Percentiles rank a stretch among this genome's conserved stretches.
phyloP scores from a whole-genome alignment of 2,888 invertebrate genomes.

The Choreutis nemorana region DNA sequence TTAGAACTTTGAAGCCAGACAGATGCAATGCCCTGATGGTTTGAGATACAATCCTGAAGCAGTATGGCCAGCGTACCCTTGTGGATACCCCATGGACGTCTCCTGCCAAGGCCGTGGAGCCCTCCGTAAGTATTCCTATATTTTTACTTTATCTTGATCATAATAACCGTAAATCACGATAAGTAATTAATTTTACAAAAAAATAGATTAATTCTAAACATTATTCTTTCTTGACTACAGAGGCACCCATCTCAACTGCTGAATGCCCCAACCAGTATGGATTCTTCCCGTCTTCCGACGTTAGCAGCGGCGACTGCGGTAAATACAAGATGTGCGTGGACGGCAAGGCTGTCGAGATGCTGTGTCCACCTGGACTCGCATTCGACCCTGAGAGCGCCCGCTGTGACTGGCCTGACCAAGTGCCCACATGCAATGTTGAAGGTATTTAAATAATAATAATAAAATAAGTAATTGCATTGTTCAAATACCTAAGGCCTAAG shows the following conservation, averaged over 20 bases:
- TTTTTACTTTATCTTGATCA: conserved; percentile 7
- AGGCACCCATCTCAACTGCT: conserved; percentile 71
- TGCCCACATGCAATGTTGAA: conserved; percentile 70
- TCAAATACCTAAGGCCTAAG: too few relatives aligned
- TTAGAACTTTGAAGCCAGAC: conserved; percentile 68
- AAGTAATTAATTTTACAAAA: background rate
- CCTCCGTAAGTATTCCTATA: conserved; percentile 58
- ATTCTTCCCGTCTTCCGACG: conserved; percentile 62
- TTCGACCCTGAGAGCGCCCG: conserved; percentile 72
- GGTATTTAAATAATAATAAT: conserved; percentile 23
- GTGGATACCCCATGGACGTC: conserved; percentile 82
- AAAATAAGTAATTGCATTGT: background rate
- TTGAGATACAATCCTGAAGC: conserved; percentile 75
- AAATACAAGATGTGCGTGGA: conserved; percentile 80
- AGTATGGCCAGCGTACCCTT: conserved; percentile 73
- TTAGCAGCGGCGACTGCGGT: conserved; percentile 64
- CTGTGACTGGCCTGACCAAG: conserved; percentile 87
- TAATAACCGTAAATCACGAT: too few relatives aligned
- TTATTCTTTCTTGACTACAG: conserved; percentile 53
- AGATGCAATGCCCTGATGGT: conserved; percentile 80
- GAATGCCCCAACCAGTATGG: conserved; percentile 83
- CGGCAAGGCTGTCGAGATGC: conserved; percentile 66
- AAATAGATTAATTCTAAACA: background rate
- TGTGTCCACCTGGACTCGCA: conserved; percentile 81
- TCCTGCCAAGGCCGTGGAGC: conserved; percentile 71